Base-by-base conservation (phyloP, 2,797 vertebrate species). In the Oreortyx pictus region DNA sequence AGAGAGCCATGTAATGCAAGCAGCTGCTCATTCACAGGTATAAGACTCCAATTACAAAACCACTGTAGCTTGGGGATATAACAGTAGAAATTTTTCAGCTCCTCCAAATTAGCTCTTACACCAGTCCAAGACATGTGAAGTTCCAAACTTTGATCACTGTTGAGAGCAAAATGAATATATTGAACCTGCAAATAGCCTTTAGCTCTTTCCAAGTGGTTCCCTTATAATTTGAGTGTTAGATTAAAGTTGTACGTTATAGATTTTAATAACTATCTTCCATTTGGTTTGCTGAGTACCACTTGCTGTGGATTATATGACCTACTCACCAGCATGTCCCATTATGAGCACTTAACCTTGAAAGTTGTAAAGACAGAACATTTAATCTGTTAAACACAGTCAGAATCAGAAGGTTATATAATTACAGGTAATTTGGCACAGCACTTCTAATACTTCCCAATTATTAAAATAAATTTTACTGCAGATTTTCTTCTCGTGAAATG, bases 321-420 rank as follows among this genome's bases (percentile, higher is more conserved):
- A 8, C 93, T 95, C 94, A 49, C 92, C 91, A 91, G 93, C 86
- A 75, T 70, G 88, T 65, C 90, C 95, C 91, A 96, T 96, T 96
- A 95, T 57, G 65, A 94, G 94, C 92, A 89, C 93, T 95, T 97
- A 94, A 74, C 94, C 94, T 96, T 96, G 87, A 78, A 91, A 82
- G 95, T 93, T 95, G 88, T 96, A 95, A 95, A 93, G 94, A 90
- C 29, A 80, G 92, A 96, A 92, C 96, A 82, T 96, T 96, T 97
- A 96, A 97, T 97, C 96, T 96, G 95, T 96, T 96, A 96, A 97
- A 95, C 95, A 96, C 75, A 79, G 76, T 82, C 94, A 74, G 92
- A 95, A 94, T 94, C 92, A 76, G 80, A 92, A 97, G 95, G 95
- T 96, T 93, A 92, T 60, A 95, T 95, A 96, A 95, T 96, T 96